Evolutionary conservation across 2,113 vertebrate species (phyloP).

Genomic region (Megaptera novaeangliae): DNA sequence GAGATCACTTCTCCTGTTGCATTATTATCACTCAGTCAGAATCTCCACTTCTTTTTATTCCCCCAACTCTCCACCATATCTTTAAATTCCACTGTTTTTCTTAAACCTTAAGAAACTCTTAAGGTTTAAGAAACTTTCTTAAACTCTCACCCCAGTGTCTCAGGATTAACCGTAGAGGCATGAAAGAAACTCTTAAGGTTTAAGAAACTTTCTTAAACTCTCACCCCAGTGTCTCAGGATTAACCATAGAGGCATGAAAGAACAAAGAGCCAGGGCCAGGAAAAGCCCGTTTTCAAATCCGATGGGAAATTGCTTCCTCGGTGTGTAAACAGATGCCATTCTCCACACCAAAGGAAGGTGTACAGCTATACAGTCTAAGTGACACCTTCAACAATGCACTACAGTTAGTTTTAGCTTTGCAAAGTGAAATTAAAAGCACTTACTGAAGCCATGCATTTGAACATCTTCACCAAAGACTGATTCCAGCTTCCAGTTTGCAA

Average conservation of each 20-base stretch:
- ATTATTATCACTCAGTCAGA: neutral
- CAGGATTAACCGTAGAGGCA: neutral
- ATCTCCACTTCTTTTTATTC: neutral
- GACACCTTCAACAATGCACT: neutral
- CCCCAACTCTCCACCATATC: neutral
- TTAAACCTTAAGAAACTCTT: neutral
- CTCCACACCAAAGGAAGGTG: neutral
- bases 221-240: neutral
- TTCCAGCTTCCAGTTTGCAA: neutral
- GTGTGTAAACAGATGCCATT: neutral
- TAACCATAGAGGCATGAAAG: neutral
- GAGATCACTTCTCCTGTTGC: neutral
- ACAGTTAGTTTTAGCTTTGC: neutral
- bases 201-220: neutral
- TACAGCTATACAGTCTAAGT: neutral
- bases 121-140: too few species aligned
- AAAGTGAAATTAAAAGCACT: slow-evolving; percentile 7
- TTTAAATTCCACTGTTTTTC: neutral
- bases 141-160: neutral
- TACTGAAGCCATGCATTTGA: slow-evolving; percentile 9
- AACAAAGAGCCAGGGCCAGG: neutral
- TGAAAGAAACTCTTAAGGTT: neutral
- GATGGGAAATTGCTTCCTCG: neutral
- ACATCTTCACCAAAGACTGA: slow-evolving; percentile 7
- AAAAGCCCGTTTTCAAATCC: neutral